Base-by-base conservation (phyloP, 2,888 invertebrate species). In the Melikaiella ostensackeni region DNA sequence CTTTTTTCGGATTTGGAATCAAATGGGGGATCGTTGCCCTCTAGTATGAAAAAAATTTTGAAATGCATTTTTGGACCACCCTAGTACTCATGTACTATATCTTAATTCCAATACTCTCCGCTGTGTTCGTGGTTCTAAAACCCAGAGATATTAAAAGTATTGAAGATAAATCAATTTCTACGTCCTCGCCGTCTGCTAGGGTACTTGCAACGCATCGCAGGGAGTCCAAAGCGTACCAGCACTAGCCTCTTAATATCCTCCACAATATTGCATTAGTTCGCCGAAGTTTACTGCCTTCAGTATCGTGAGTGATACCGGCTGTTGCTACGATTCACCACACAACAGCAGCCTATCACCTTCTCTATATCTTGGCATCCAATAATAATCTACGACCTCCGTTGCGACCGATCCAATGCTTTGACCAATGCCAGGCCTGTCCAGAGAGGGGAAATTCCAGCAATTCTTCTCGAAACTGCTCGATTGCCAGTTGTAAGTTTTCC, bases 131-230 rank as follows among this genome's bases (percentile, higher is more conserved):
- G n/a, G 3, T 61, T 50, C 62, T 62, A 55, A 55, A 70, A 76
- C 73, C 77, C 77, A 77, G 57, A 77, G 80, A 70, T 79, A 82
- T 83, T 81, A 82, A 76, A 82, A 81, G 80, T 78, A 82, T 81
- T 82, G 81, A 83, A 80, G 82, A 81, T 82, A 79, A 83, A 83
- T 83, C 82, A 82, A 77, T 76, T 70, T 50, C 74, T 42, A 16
- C 75, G 82, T 77, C 78, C 55, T 79, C 61, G 50, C 75, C 74
- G 74, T 55, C 66, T 75, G 77, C 62, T 64, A 64, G 75, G 77
- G 6, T n/a, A 42, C 50, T 19, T 55, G 66, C 74, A 76, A 80
- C 27, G 63, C 46, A 50, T 50, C 50, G 19, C 30, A 50, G 46
- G 70, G 30, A 50, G 70, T 46, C 70, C 50, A 70, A 70, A 30